Evolutionary conservation across 2,888 invertebrate species (phyloP).

Genomic region (Abrostola triplasia): DNA sequence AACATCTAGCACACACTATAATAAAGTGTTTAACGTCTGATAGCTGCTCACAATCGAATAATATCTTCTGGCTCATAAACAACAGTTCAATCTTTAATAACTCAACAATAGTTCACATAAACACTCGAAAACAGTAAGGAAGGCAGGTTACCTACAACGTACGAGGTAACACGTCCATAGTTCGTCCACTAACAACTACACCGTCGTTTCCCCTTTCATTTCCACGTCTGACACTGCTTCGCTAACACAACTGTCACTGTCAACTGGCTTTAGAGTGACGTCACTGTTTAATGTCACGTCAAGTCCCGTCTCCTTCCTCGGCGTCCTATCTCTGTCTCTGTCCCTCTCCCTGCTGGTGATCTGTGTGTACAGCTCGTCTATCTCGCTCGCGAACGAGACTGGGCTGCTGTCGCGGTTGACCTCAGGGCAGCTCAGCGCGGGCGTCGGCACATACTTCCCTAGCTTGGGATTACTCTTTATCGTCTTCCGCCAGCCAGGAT

Average conservation of each 20-base stretch:
- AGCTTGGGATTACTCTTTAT: constrained; percentile 80
- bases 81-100: constrained; percentile 38
- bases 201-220: constrained; percentile 79
- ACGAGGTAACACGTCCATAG: constrained; percentile 48
- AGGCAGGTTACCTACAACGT: constrained; percentile 38
- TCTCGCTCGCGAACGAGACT: constrained; percentile 85
- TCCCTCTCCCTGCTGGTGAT: constrained; percentile 87
- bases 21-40: constrained; percentile 26
- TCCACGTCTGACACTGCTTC: constrained; percentile 81
- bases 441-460: constrained; percentile 80
- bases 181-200: constrained; percentile 56
- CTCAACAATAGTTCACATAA: constrained; percentile 36
- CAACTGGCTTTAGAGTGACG: constrained; percentile 78
- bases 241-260: constrained; percentile 86
- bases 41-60: constrained; percentile 27
- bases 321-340: constrained; percentile 66
- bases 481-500: constrained; percentile 86
- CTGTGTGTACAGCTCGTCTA: constrained; percentile 92
- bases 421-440: constrained; percentile 83
- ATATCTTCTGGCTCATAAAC: constrained; percentile 25
- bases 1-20: constrained; percentile 9
- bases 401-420: constrained; percentile 82
- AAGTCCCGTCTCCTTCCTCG: constrained; percentile 70
- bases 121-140: constrained; percentile 34
- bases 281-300: constrained; percentile 83